These are phyloP conservation scores for Dipodomys stephensi DNA, from an alignment of 2,113 vertebrate genomes.

Conservation along the genomic window DNA sequence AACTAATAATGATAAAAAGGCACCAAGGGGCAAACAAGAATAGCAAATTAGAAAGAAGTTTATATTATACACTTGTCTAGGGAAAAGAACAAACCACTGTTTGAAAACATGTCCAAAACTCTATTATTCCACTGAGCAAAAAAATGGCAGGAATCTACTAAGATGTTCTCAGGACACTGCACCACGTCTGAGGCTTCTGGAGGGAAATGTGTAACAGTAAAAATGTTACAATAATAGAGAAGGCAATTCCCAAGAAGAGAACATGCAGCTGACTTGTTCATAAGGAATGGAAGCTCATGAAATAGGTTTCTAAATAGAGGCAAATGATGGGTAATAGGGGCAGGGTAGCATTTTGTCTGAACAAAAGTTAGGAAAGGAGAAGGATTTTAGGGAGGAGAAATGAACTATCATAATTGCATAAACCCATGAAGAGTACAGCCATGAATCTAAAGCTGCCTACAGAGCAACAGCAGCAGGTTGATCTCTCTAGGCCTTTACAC, in stretches of 20 bases:
- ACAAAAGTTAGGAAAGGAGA: constrained; percentile 49
- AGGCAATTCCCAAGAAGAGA: background rate
- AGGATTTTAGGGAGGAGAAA: constrained; percentile 34
- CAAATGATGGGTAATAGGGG: background rate
- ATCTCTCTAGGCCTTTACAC: background rate
- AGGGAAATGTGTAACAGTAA: background rate
- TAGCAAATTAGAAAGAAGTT: constrained; percentile 56
- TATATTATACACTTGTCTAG: constrained; percentile 19
- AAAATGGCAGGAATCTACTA: background rate
- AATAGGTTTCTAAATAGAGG: constrained; percentile 2
- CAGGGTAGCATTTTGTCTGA: background rate
- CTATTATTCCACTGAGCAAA: constrained; percentile 19
- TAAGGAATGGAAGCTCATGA: background rate
- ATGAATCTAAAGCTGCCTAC: background rate
- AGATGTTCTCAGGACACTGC: background rate
- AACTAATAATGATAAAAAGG: constrained; percentile 68
- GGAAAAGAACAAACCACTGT: background rate
- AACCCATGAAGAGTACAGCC: background rate
- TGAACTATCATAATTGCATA: background rate
- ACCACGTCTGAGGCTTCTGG: background rate
- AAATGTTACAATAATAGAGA: background rate
- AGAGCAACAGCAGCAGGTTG: background rate
- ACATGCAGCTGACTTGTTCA: background rate
- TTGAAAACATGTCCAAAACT: constrained; percentile 35
- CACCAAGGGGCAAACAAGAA: constrained; percentile 46